A percentile compares a stretch with the other conserved stretches of the same genome.
Conservation (phyloP, 2,797 vertebrate genomes). For the Chrosomus eos region DNA sequence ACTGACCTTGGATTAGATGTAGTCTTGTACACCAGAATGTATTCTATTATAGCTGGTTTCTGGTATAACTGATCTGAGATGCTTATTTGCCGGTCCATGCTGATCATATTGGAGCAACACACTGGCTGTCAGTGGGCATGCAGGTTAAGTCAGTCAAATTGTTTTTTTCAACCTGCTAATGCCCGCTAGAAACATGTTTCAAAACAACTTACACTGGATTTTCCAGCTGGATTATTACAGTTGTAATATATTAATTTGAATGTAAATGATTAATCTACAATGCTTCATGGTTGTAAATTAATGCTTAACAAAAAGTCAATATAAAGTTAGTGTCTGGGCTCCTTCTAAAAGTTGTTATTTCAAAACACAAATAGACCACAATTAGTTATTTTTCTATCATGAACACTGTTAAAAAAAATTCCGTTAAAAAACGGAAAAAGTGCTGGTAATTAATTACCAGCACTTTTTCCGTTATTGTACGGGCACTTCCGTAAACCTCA, state of each 20-base stretch:
- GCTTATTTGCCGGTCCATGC: background rate
- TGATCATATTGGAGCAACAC: constrained; percentile 1
- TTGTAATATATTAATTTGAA: background rate
- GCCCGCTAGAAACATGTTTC: background rate
- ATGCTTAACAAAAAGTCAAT: background rate
- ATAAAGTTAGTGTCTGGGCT: background rate
- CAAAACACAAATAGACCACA: background rate
- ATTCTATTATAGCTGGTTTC: background rate
- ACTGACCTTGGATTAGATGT: constrained; percentile 29
- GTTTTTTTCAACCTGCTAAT: background rate
- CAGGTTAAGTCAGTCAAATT: background rate
- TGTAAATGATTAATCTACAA: background rate
- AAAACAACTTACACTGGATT: background rate
- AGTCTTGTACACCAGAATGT: background rate
- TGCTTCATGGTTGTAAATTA: background rate
- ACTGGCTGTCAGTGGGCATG: background rate
- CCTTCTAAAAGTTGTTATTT: background rate
- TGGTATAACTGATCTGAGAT: background rate
- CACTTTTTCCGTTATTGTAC: too few relatives aligned
- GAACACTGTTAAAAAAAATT: too few relatives aligned
- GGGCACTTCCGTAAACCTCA: too few relatives aligned
- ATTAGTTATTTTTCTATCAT: background rate
- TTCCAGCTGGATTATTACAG: background rate
- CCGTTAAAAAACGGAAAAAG: too few relatives aligned
- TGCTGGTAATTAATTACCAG: too few relatives aligned